These are phyloP conservation scores for Parasteatoda lunata DNA, from an alignment of 2,888 invertebrate genomes.

Conservation along the genomic window DNA sequence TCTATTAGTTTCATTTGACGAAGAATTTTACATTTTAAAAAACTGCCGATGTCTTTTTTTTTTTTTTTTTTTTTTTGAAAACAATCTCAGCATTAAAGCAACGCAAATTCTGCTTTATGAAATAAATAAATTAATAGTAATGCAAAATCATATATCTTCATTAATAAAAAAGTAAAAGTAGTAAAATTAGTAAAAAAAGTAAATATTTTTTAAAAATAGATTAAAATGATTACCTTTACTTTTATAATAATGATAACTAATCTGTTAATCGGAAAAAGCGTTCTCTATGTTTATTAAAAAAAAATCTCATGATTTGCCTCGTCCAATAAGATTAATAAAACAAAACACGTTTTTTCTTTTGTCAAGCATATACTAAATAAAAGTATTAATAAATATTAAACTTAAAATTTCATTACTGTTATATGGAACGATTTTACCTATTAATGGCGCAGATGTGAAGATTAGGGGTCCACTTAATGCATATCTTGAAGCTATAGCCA, in stretches of 20 bases:
- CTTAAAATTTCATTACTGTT: background rate
- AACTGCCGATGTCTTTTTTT: no score
- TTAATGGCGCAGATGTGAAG: background rate
- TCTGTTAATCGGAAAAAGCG: no score
- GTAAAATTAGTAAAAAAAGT: no score
- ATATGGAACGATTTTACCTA: background rate
- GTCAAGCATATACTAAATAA: background rate
- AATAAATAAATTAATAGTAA: background rate
- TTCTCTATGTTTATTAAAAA: no score
- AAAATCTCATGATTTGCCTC: background rate
- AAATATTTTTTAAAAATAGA: no score
- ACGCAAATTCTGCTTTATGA: background rate
- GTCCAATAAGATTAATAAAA: background rate
- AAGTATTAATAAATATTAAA: background rate
- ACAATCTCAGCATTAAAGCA: background rate
- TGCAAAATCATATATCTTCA: no score
- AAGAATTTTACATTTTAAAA: no score
- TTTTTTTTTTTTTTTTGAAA: background rate
- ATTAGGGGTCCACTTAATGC: background rate
- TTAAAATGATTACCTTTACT: no score
- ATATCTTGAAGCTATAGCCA: slow-evolving; percentile 2
- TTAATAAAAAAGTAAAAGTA: no score
- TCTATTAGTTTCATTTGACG: no score
- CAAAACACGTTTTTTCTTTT: background rate
- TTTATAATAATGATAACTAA: no score